A percentile compares a stretch with the other conserved stretches of the same genome.
phyloP scores from a whole-genome alignment of 2,888 invertebrate genomes.

The Zootermopsis nevadensis region DNA sequence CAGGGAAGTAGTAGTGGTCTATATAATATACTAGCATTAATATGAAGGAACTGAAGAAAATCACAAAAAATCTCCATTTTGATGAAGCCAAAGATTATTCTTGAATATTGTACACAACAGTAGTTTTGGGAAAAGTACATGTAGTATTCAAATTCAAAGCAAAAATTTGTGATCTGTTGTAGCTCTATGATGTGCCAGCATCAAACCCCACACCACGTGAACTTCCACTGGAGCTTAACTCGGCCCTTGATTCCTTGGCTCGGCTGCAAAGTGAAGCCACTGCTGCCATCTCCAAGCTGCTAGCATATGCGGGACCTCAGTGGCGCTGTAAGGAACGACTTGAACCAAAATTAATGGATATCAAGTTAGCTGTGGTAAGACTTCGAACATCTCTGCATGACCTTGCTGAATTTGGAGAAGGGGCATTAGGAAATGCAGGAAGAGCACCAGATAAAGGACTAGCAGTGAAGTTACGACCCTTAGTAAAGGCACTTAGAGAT shows the following conservation, averaged over 20 bases:
- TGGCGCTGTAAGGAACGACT: conserved; percentile 87
- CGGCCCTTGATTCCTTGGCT: conserved; percentile 80
- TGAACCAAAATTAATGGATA: conserved; percentile 82
- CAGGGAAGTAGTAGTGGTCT: too few species aligned
- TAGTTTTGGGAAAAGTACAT: too few species aligned
- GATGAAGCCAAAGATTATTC: too few species aligned
- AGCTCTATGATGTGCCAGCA: conserved; percentile 70
- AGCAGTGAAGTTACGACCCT: conserved; percentile 78
- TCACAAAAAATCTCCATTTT: too few species aligned
- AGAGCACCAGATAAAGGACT: conserved; percentile 84
- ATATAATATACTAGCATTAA: too few species aligned
- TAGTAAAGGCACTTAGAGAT: conserved; percentile 83
- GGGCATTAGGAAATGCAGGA: conserved; percentile 87
- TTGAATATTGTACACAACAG: too few species aligned
- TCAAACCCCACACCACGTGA: conserved; percentile 66
- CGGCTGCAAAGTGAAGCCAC: conserved; percentile 84
- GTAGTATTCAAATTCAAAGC: background rate
- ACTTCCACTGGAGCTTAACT: conserved; percentile 78
- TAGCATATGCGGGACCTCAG: conserved; percentile 78
- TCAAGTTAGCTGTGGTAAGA: conserved; percentile 80
- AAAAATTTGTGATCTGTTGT: conserved; percentile 53
- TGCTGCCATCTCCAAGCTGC: conserved; percentile 80
- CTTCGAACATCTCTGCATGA: conserved; percentile 86
- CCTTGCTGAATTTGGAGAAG: conserved; percentile 89
- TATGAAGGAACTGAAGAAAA: too few species aligned